These are phyloP conservation scores for Agonopterix subpropinquella DNA, from an alignment of 2,888 invertebrate genomes.

Conservation along the genomic window DNA sequence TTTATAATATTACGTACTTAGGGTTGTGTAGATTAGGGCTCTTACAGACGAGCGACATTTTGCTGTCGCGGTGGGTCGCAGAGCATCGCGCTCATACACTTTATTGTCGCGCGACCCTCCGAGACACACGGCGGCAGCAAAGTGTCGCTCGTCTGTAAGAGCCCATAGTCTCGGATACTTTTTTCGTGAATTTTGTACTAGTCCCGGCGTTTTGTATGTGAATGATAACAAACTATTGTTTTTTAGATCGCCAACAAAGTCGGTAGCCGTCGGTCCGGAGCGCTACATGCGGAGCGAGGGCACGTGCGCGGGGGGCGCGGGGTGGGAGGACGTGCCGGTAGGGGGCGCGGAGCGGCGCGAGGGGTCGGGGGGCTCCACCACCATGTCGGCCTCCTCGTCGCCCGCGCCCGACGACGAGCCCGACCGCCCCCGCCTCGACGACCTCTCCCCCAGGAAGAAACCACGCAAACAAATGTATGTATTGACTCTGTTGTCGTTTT, in stretches of 20 bases:
- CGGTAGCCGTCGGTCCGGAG: constrained; percentile 5
- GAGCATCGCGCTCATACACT: too few species aligned
- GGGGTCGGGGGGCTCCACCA: constrained; percentile 83
- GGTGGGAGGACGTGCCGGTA: constrained; percentile 43
- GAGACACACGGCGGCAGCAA: too few species aligned
- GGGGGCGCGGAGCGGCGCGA: constrained; percentile 7
- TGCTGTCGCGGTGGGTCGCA: too few species aligned
- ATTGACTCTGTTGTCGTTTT: not conserved
- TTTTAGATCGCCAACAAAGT: constrained; percentile 73
- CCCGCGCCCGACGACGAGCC: constrained; percentile 79
- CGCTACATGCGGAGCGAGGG: constrained; percentile 36
- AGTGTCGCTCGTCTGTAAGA: too few species aligned
- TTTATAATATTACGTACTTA: too few species aligned
- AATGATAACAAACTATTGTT: too few species aligned
- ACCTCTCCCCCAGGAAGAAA: constrained; percentile 87
- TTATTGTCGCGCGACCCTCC: too few species aligned
- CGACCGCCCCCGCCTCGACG: constrained; percentile 34
- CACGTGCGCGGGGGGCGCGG: constrained; percentile 28
- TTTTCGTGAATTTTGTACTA: too few species aligned
- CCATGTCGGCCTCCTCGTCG: constrained; percentile 90
- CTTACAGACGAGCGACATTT: too few species aligned
- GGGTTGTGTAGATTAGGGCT: too few species aligned
- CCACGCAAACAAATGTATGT: constrained; percentile 92
- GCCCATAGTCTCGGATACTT: too few species aligned
- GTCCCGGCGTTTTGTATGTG: too few species aligned